These are phyloP conservation scores for Neoscelio sp. DNA, from an alignment of 2,888 invertebrate genomes.

Conservation along the genomic window DNA sequence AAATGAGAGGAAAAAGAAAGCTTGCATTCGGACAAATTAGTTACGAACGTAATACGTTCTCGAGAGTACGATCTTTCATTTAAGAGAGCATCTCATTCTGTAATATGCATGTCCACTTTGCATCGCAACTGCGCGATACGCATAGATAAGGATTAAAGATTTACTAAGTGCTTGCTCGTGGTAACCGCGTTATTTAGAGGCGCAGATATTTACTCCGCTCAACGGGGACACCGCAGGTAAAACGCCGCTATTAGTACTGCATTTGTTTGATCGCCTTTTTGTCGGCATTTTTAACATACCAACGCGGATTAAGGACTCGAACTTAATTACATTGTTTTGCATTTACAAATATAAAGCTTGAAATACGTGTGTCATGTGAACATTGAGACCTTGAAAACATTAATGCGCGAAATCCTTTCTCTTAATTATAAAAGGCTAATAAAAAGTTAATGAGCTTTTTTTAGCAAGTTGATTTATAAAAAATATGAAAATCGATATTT, in stretches of 20 bases:
- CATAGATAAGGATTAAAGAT: slow-evolving; percentile 80
- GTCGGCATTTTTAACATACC: slow-evolving; percentile 39
- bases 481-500: slow-evolving; percentile 31
- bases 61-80: slow-evolving; percentile 44
- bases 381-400: slow-evolving; percentile 32
- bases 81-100: slow-evolving; percentile 69
- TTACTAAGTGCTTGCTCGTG: slow-evolving; percentile 73
- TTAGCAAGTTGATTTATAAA: too few species aligned
- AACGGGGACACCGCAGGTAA: background rate
- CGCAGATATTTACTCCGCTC: slow-evolving; percentile 15
- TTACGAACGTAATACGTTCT: slow-evolving; percentile 11
- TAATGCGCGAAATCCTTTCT: slow-evolving; percentile 34
- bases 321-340: slow-evolving; percentile 57
- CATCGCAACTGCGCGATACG: slow-evolving; percentile 79
- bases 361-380: background rate
- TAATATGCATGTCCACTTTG: slow-evolving; percentile 77
- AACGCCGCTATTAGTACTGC: slow-evolving; percentile 34
- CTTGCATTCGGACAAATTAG: slow-evolving; percentile 20
- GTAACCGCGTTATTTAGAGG: slow-evolving; percentile 60
- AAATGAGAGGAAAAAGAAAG: background rate
- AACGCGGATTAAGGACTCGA: slow-evolving; percentile 20
- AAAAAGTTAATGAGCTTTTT: slow-evolving; percentile 56
- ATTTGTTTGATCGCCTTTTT: slow-evolving; percentile 18
- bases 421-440: slow-evolving; percentile 41
- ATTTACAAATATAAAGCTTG: background rate